Evolutionary conservation across 2,797 vertebrate species (phyloP).

Genomic region (Pangasius mekongensis): DNA sequence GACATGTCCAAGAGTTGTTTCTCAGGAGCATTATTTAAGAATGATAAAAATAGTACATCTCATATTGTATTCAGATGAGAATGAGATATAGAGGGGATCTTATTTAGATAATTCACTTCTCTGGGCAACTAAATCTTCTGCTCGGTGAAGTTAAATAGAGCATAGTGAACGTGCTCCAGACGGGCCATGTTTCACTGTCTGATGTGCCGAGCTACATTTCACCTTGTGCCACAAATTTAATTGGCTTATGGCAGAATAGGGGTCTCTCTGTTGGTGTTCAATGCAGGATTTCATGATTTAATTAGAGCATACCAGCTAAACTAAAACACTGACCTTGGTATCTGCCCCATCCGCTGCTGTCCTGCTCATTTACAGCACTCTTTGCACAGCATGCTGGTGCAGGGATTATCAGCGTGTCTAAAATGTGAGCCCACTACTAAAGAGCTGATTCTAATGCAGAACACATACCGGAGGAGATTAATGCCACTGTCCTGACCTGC

Average conservation of each 20-base stretch:
- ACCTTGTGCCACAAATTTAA: slow-evolving; percentile 63
- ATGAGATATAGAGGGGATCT: background rate
- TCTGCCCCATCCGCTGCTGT: slow-evolving; percentile 50
- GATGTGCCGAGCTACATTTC: slow-evolving; percentile 50
- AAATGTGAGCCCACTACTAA: slow-evolving; percentile 56
- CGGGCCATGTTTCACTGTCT: slow-evolving; percentile 30
- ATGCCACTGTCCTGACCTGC: slow-evolving; percentile 66
- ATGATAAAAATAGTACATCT: background rate
- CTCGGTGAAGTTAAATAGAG: slow-evolving; percentile 46
- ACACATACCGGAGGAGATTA: slow-evolving; percentile 64
- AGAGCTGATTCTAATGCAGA: slow-evolving; percentile 65
- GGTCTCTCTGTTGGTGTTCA: slow-evolving; percentile 52
- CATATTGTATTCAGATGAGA: background rate
- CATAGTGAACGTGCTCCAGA: slow-evolving; percentile 42
- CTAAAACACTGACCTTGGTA: slow-evolving; percentile 78
- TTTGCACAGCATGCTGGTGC: slow-evolving; percentile 51
- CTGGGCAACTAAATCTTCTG: background rate
- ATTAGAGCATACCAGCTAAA: slow-evolving; percentile 72
- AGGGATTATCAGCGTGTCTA: slow-evolving; percentile 57
- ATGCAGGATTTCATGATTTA: slow-evolving; percentile 68
- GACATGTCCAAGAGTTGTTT: background rate
- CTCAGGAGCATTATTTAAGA: background rate
- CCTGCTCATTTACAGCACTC: slow-evolving; percentile 42
- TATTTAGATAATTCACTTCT: slow-evolving; percentile 13
- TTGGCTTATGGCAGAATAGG: slow-evolving; percentile 59